Conservation (phyloP, 2,888 invertebrate genomes). For the Hyposoter dolosus region DNA sequence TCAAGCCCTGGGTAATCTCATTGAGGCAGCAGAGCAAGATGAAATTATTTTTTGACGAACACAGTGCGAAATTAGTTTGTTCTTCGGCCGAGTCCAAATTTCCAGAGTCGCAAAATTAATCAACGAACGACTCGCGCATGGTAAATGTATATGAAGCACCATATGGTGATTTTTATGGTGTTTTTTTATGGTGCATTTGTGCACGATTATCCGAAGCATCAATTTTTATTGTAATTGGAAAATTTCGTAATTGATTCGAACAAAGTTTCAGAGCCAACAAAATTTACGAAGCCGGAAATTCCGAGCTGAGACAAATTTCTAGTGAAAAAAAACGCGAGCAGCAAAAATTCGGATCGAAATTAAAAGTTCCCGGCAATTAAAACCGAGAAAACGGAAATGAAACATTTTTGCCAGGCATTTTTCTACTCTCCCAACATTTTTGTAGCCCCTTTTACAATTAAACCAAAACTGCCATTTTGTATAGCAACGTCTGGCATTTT, state of each 20-base stretch:
- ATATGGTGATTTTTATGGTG: neutral
- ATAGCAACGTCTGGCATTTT: neutral
- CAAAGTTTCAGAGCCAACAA: no score
- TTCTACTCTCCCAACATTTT: neutral
- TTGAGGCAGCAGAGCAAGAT: slow-evolving; percentile 5
- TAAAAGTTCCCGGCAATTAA: neutral
- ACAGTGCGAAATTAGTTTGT: slow-evolving; percentile 47
- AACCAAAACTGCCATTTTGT: neutral
- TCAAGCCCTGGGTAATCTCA: slow-evolving; percentile 26
- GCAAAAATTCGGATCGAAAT: neutral
- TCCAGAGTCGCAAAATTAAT: neutral
- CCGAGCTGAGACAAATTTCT: neutral
- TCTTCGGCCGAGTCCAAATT: neutral
- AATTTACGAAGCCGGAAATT: no score
- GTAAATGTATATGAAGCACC: neutral
- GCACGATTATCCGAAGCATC: neutral
- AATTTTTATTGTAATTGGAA: neutral
- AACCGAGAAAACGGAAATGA: neutral
- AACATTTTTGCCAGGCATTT: neutral
- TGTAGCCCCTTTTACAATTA: neutral
- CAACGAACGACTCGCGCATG: neutral
- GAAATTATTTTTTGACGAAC: slow-evolving; percentile 31
- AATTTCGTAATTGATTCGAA: neutral
- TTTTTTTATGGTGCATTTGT: neutral
- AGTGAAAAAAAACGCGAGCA: neutral